A percentile compares a stretch with the other conserved stretches of the same genome.
Evolutionary conservation across 2,888 invertebrate species (phyloP).

Genomic region (Uropetala carovei): DNA sequence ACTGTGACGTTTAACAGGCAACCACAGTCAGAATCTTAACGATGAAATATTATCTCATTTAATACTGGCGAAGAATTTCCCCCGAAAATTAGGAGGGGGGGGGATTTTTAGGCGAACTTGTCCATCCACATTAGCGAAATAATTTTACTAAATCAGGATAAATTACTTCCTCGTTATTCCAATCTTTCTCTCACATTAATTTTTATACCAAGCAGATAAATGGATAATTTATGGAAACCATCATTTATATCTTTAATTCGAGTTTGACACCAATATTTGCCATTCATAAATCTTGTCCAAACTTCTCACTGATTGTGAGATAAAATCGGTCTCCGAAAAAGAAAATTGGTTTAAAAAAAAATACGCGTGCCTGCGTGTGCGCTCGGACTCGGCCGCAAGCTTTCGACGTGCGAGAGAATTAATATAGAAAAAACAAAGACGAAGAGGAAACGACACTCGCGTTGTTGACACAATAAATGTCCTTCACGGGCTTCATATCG

Average conservation of each 20-base stretch:
- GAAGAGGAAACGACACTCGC: background rate
- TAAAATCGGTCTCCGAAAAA: background rate
- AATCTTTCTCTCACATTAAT: background rate
- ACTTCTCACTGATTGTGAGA: background rate
- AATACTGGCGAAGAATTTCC: no score
- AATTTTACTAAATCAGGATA: no score
- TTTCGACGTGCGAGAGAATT: background rate
- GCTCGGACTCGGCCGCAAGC: background rate
- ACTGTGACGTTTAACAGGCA: no score
- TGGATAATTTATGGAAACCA: background rate
- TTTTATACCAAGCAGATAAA: background rate
- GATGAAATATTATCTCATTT: no score
- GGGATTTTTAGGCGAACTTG: no score
- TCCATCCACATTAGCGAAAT: no score
- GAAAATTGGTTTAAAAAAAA: background rate
- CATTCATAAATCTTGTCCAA: background rate
- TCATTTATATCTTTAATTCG: background rate
- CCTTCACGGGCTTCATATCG: slow-evolving; percentile 43
- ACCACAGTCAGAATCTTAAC: no score
- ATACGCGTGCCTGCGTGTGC: background rate
- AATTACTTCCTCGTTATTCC: background rate
- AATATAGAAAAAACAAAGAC: slow-evolving; percentile 29
- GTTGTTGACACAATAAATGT: slow-evolving; percentile 51
- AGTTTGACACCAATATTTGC: background rate
- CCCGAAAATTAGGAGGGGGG: no score